Evolutionary conservation across 2,113 vertebrate species (phyloP), one percentile per base, ranked within the genome.

Genomic region (Todiramphus saurophagus): DNA sequence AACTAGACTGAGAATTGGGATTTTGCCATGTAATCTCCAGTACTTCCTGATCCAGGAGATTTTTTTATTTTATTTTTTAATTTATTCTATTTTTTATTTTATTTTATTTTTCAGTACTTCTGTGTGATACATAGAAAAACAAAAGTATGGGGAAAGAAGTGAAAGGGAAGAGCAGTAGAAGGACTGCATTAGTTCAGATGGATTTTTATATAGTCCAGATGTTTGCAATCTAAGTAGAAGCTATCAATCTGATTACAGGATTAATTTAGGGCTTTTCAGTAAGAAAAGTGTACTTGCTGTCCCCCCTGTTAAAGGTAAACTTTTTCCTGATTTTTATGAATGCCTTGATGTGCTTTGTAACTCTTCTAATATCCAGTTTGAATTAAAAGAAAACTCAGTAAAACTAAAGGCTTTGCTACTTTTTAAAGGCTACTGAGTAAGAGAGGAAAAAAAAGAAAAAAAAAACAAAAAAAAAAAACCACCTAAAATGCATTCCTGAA

Each of bases 231-330:
- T 86, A 51, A 5, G 51, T 7, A 74, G 30, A 37, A 33, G 10
- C 20, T 53, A 5, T 43, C 7, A 33, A 0, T 66, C 14, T 25
- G 25, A 68, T 31, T 11, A 28, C 0, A 33, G 23, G 58, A n/a
- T 51, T 23, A 46, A 5, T 3, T 31, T 2, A 10, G 39, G 31
- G 24, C 20, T 79, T 19, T 25, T 44, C 23, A 77, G 14, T 37
- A 48, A 28, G 41, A 74, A 83, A n/a, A 14, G 4, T 31, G 15
- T 27, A 4, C 20, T 60, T 82, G 7, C 13, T 70, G 16, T 89
- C 33, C 35, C 91, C 15, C 35, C 37, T 44, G 13, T 13, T 75
- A 25, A 83, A 87, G 16, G 10, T 37, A 15, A 6, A 39, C 5
- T 35, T 55, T 44, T 64, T 27, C 37, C 67, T 39, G 11, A 44